These are phyloP conservation scores for Tokudaia muenninki DNA, from an alignment of 2,797 vertebrate species.

Conservation along the genomic window DNA sequence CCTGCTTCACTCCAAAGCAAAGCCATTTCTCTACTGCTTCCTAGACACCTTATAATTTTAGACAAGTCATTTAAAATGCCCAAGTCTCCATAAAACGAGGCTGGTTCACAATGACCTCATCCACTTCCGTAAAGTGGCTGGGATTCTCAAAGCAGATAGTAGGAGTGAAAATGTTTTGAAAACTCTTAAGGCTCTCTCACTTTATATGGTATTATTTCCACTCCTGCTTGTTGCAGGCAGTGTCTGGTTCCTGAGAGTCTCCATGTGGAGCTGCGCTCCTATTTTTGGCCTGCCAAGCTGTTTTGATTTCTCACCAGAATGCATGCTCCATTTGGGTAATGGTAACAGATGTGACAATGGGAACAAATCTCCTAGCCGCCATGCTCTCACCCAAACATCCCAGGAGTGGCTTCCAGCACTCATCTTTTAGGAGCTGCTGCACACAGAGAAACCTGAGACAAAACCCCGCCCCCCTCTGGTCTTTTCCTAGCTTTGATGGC, in stretches of 20 bases:
- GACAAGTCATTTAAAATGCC: not conserved
- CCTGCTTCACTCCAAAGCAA: not conserved
- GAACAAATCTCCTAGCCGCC: constrained; percentile 73
- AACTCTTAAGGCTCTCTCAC: constrained; percentile 20
- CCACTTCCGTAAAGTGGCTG: not conserved
- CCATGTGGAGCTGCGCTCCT: constrained; percentile 63
- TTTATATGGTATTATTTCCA: constrained; percentile 46
- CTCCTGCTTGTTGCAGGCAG: constrained; percentile 47
- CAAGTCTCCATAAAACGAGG: not conserved
- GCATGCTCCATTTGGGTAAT: constrained; percentile 69
- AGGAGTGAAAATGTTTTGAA: constrained; percentile 30
- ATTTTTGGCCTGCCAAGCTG: constrained; percentile 74
- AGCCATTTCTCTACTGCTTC: not conserved
- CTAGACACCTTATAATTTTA: accelerated
- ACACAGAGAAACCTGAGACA: constrained; percentile 61
- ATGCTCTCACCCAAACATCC: constrained; percentile 82
- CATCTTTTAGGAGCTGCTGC: constrained; percentile 53
- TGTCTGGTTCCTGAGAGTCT: constrained; percentile 58
- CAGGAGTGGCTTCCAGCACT: constrained; percentile 71
- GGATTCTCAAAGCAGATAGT: not conserved
- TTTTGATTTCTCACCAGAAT: constrained; percentile 73
- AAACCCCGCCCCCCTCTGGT: constrained; percentile 55
- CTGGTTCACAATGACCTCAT: not conserved
- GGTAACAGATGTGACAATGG: constrained; percentile 79
- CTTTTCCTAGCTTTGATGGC: constrained; percentile 71